Base-by-base conservation (phyloP, 2,797 vertebrate genomes). In the Valencia hispanica region DNA sequence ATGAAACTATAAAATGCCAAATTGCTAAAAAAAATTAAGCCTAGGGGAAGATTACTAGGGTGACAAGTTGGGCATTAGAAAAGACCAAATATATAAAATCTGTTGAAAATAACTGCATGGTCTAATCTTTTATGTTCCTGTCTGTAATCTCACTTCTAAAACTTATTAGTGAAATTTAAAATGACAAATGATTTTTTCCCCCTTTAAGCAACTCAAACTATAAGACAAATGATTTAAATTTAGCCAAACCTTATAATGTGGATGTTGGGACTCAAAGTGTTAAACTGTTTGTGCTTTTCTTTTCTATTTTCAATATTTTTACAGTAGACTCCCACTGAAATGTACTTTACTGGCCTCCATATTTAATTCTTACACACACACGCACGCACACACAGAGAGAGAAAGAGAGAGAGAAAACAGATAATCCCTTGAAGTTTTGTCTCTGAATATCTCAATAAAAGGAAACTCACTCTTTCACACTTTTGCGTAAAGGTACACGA, bases 401-500 rank as follows among this genome's bases (percentile, higher is more conserved):
- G n/a, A n/a, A n/a, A n/a, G n/a, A n/a, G n/a, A n/a, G n/a, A n/a
- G n/a, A n/a, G n/a, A n/a, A 39, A n/a, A 43, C 47, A n/a, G 34
- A 27, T 41, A 20, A 5, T 57, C 45, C 27, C 17, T 36, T 68
- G 22, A 78, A 59, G 76, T 81, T 80, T 18, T 51, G 32, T 57
- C 68, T 2, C 39, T 55, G 11, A 68, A 75, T 7, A 68, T 50
- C 48, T 63, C 41, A 30, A 41, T 18, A 43, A 43, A 63, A 72
- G 32, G 20, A 47, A 30, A 69, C 3, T 32, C 27, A 50, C 25
- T 32, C 36, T 53, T 68, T 20, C 9, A 25, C 43, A 57, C 7
- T 6, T 74, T 63, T 55, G 18, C 30, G n/a, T 70, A 20, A 73
- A 59, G 39, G 3, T 50, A 48, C 63, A 65, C 41, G 34, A 63